phyloP scores from a whole-genome alignment of 2,797 vertebrate genomes.

The Propithecus deckenii region DNA sequence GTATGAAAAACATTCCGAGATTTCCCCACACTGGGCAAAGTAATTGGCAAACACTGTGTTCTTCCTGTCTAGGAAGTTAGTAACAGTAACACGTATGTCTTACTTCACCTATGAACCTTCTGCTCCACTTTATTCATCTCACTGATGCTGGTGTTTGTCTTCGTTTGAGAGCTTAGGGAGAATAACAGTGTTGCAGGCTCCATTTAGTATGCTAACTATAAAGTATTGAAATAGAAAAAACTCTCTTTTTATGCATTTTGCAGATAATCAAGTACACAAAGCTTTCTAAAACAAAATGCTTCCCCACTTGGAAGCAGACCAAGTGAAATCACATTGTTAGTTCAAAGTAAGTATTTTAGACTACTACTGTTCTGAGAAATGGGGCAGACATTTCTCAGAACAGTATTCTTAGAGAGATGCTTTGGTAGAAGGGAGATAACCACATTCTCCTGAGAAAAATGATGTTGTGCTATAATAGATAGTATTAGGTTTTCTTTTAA shows the following conservation, averaged over 20 bases:
- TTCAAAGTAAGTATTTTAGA: conserved; percentile 30
- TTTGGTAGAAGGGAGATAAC: neutral
- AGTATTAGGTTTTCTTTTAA: neutral
- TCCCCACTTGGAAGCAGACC: neutral
- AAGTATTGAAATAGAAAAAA: neutral
- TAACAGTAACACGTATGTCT: neutral
- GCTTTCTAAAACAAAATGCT: neutral
- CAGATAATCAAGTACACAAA: conserved; percentile 54
- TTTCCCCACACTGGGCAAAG: neutral
- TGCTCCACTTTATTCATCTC: neutral
- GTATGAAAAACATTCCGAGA: neutral
- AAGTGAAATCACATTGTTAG: conserved; percentile 31
- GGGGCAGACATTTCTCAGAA: conserved; percentile 12
- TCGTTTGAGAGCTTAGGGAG: neutral
- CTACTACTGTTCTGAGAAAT: neutral
- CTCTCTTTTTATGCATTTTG: conserved; percentile 31
- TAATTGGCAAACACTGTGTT: neutral
- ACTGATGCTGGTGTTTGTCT: neutral
- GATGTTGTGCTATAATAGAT: neutral
- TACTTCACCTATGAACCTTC: neutral
- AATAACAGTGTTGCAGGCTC: neutral
- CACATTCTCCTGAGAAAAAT: neutral
- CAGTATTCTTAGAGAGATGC: neutral
- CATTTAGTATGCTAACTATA: neutral
- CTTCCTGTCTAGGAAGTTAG: neutral